Evolutionary conservation across 2,797 vertebrate species (phyloP), one percentile per base, ranked within the genome.

Genomic region (Benthosema pterotum): DNA sequence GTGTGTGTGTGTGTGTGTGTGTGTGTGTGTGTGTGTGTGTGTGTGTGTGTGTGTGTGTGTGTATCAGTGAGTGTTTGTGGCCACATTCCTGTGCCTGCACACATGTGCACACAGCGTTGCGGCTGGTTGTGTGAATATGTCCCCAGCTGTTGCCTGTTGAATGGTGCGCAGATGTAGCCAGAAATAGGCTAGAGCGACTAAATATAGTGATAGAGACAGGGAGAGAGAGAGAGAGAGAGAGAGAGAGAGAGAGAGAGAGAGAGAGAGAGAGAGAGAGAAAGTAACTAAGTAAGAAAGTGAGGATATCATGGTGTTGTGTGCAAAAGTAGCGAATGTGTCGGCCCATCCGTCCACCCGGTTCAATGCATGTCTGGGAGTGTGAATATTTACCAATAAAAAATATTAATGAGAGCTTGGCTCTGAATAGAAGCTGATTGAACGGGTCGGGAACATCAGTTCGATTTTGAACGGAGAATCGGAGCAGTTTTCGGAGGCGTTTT

Each of bases 131-230:
- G 65, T 63, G 69, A 59, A 72, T 74, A 11, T 69, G 64, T 76
- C 76, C 60, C 83, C 90, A 91, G 91, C 86, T 91, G 88, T 87
- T 88, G 76, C 84, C 86, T 91, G 88, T 87, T 88, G 76, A 85
- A 72, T 63, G 72, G 67, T 78, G 70, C 75, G 68, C 86, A 88
- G 88, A 91, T 89, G 88, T 71, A 74, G 79, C 71, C 80, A 87
- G 78, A 83, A 88, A 88, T 83, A 79, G 82, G 68, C 82, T 85
- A 92, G 90, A 87, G 88, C 4, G 52, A 72, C 73, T 89, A 90
- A 88, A 90, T 86, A 80, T 83, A 80, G 78, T 72, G 71, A 71
- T 65, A 56, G 63, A 57, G 52, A 50, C 5, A 32, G 58, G 22
- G 53, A 45, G 15, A 43, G 48, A 12, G 55, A 70, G 52, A 4